Conservation (phyloP, 1,140 invertebrate species). For the Acromyrmex charruanus region DNA sequence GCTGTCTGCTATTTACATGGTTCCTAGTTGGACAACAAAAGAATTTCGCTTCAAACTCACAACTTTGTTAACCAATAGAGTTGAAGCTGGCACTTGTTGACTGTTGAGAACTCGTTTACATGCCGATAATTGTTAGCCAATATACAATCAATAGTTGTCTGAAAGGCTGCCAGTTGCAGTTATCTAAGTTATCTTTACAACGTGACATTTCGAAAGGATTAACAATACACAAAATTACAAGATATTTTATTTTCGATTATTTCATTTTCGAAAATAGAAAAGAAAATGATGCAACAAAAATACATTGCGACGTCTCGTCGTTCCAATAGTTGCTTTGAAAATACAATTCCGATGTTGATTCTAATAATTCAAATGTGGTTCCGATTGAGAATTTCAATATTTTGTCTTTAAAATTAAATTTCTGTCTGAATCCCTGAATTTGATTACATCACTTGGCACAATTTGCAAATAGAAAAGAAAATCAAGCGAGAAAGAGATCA, state of each 20-base stretch:
- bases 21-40: conserved; percentile 54
- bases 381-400: background rate
- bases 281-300: background rate
- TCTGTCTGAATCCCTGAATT: no score
- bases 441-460: background rate
- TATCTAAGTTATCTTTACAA: conserved; percentile 36
- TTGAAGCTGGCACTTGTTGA: conserved; percentile 45
- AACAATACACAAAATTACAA: background rate
- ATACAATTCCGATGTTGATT: background rate
- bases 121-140: conserved; percentile 53
- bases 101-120: conserved; percentile 58
- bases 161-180: conserved; percentile 20
- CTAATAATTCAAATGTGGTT: no score
- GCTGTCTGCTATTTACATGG: conserved; percentile 31
- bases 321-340: background rate
- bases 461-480: conserved; percentile 4
- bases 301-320: background rate
- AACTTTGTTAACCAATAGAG: conserved; percentile 46
- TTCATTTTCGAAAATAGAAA: background rate
- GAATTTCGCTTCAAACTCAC: conserved; percentile 42
- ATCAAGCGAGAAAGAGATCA: background rate
- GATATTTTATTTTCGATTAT: background rate
- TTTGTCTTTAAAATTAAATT: conserved; percentile 20
- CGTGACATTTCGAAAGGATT: background rate
- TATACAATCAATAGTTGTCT: background rate